Base-by-base conservation (phyloP, 2,113 vertebrate species). In the Uropsilus gracilis region DNA sequence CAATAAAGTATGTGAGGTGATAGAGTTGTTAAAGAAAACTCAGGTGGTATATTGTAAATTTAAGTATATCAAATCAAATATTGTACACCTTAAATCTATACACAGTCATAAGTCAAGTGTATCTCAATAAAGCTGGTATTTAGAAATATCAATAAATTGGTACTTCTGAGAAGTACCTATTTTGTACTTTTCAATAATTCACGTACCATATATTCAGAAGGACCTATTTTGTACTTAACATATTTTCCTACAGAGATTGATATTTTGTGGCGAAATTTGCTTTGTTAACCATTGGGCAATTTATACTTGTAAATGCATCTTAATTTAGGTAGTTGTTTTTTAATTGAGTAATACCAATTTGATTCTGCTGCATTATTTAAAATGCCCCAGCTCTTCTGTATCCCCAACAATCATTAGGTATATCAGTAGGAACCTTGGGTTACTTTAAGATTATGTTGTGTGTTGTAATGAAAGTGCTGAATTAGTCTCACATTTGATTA, bases 401-500 rank as follows among this genome's bases (percentile, higher is more conserved):
- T 44, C 42, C 64, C 71, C 13, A 89, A 9, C 9, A 84, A 39
- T 76, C 26, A 17, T 85, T 66, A 80, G 10, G 34, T 59, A 88
- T 88, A 53, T 82, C 59, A 59, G 69, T 63, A 88, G 11, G 26
- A 63, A 48, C 39, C 26, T 85, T 89, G 69, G 53, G 22, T 69
- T 61, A 80, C 24, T 75, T 68, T 55, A 73, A 34, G 46, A 64
- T 88, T 85, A n/a, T 53, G 5, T 22, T 91, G 5, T 59, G 6
- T 68, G 63, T 12, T 18, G 17, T 90, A 91, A 66, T 75, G 55
- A 96, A 95, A 94, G 78, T 89, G 42, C 9, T 55, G 63, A 89
- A 34, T 71, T 32, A 71, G 28, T 86, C 32, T 93, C 39, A 44
- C 32, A 44, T 72, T 68, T 42, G 48, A 77, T 48, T 61, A 63